Evolutionary conservation across 2,888 invertebrate species (phyloP).

Genomic region (Chloroclystis v-ata): DNA sequence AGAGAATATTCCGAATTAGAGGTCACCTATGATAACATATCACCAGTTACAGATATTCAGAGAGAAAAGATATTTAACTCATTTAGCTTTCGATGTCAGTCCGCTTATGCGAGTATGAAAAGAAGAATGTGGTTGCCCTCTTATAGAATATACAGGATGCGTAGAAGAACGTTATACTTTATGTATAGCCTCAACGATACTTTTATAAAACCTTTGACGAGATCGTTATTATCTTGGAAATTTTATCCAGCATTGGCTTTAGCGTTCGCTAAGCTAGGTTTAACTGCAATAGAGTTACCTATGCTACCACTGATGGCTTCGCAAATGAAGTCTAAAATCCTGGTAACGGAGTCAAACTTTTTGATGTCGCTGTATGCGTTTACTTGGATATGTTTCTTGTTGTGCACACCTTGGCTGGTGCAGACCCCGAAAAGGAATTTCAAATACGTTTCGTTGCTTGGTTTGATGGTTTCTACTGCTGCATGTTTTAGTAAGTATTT

Average conservation of each 20-base stretch:
- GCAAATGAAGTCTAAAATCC: slow-evolving; percentile 56
- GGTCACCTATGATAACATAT: slow-evolving; percentile 63
- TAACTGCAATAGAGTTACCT: slow-evolving; percentile 56
- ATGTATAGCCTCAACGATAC: slow-evolving; percentile 65
- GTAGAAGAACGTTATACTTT: slow-evolving; percentile 52
- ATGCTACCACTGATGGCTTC: slow-evolving; percentile 60
- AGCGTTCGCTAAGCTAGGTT: slow-evolving; percentile 53
- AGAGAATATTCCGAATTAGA: slow-evolving; percentile 61
- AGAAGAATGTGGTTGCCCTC: slow-evolving; percentile 65
- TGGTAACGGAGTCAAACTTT: slow-evolving; percentile 60
- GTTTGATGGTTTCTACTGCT: slow-evolving; percentile 53
- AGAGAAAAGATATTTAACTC: slow-evolving; percentile 68
- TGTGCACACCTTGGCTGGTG: slow-evolving; percentile 65
- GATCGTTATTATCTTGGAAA: slow-evolving; percentile 64
- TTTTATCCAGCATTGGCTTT: slow-evolving; percentile 69
- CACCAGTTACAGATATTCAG: slow-evolving; percentile 65
- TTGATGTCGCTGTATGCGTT: slow-evolving; percentile 66
- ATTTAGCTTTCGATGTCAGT: slow-evolving; percentile 64
- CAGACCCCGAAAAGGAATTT: slow-evolving; percentile 68
- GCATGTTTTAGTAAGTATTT: slow-evolving; percentile 59
- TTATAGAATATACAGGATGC: slow-evolving; percentile 61
- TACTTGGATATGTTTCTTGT: slow-evolving; percentile 68
- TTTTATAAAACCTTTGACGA: slow-evolving; percentile 64
- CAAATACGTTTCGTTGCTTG: slow-evolving; percentile 57
- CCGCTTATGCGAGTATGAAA: slow-evolving; percentile 57